Evolutionary conservation across 2,113 vertebrate species (phyloP).

Genomic region (Lepus timidus): DNA sequence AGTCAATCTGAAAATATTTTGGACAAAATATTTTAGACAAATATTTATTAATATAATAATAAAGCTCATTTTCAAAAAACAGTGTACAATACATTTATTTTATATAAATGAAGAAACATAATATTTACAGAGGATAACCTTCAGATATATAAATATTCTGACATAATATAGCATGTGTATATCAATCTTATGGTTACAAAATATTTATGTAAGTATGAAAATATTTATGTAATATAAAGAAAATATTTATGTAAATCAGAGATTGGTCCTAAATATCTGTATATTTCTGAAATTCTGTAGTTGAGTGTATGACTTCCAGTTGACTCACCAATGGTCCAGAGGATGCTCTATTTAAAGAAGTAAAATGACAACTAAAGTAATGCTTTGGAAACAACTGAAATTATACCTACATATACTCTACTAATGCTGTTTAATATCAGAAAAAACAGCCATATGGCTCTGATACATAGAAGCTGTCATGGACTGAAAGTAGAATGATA

Average conservation of each 20-base stretch:
- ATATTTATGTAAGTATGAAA: no score
- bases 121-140: neutral
- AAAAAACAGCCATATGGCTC: neutral
- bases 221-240: neutral
- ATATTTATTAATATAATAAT: neutral
- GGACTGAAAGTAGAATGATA: neutral
- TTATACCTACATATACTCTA: neutral
- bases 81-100: neutral
- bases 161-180: neutral
- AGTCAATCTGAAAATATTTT: neutral
- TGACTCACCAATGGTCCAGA: neutral
- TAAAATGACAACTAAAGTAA: neutral
- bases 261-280: neutral
- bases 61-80: neutral
- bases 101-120: neutral
- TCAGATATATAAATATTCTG: neutral
- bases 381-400: neutral
- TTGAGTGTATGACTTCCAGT: neutral
- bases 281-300: neutral
- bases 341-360: neutral
- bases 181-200: neutral
- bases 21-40: constrained; percentile 2
- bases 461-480: neutral
- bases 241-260: neutral
- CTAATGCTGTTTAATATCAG: neutral